phyloP scores from a whole-genome alignment of 2,113 vertebrate species.

The Lichenostomus cassidix region DNA sequence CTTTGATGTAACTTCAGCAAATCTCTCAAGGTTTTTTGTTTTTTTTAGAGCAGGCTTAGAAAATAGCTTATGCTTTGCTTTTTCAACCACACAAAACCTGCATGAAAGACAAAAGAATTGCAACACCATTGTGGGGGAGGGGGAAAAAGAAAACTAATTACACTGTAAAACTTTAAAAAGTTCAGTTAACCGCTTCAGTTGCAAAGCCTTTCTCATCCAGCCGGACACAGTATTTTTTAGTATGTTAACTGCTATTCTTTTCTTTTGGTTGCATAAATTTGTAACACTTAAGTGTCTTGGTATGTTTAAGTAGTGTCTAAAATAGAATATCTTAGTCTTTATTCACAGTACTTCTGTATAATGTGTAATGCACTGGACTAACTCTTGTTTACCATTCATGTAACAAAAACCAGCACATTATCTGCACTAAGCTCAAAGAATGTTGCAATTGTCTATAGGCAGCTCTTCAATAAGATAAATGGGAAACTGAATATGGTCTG shows the following conservation, averaged over 20 bases:
- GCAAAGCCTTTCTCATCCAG: slow-evolving; percentile 55
- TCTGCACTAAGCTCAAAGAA: slow-evolving; percentile 96
- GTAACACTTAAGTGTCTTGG: slow-evolving; percentile 70
- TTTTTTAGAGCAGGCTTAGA: slow-evolving; percentile 1
- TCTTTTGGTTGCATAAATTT: slow-evolving; percentile 75
- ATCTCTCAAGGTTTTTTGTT: background rate
- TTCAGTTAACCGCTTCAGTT: slow-evolving; percentile 60
- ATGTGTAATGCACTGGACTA: slow-evolving; percentile 97
- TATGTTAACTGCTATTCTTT: slow-evolving; percentile 73
- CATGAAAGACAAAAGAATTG: slow-evolving; percentile 50
- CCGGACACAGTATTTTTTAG: slow-evolving; percentile 73
- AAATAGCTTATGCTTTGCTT: slow-evolving; percentile 19
- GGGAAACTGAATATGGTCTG: slow-evolving; percentile 88
- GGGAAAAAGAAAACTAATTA: background rate
- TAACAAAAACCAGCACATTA: slow-evolving; percentile 92
- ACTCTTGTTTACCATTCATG: slow-evolving; percentile 98
- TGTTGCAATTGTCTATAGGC: slow-evolving; percentile 87
- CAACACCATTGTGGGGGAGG: background rate
- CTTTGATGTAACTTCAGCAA: slow-evolving; percentile 17
- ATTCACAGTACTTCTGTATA: slow-evolving; percentile 79
- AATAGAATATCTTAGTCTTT: slow-evolving; percentile 76
- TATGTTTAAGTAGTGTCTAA: slow-evolving; percentile 77
- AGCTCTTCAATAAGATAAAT: slow-evolving; percentile 93
- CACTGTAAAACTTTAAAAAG: slow-evolving; percentile 55
- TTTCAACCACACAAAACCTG: slow-evolving; percentile 8